Conservation (phyloP, 2,113 vertebrate species). For the Phycodurus eques region DNA sequence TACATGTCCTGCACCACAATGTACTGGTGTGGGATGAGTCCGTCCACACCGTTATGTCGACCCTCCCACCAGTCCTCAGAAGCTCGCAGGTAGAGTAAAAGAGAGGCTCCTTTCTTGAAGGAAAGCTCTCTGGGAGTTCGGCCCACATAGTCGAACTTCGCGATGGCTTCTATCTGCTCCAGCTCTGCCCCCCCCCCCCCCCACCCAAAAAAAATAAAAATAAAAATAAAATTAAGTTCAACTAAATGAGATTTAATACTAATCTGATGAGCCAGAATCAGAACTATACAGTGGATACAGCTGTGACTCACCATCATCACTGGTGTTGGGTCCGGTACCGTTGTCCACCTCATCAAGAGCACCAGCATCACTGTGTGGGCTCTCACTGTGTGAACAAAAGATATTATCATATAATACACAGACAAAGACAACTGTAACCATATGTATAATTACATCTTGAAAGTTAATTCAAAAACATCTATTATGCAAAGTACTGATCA, state of each 20-base stretch:
- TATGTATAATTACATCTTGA: not conserved
- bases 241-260: not conserved
- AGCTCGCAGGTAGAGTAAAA: slow-evolving; percentile 89
- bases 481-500: not conserved
- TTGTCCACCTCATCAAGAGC: slow-evolving; percentile 93
- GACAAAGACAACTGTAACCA: not conserved
- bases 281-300: not conserved
- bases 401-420: not conserved
- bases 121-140: slow-evolving; percentile 90
- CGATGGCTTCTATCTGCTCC: slow-evolving; percentile 93
- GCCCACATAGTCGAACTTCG: slow-evolving; percentile 91
- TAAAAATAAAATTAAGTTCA: slow-evolving; percentile 11
- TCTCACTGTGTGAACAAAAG: slow-evolving; percentile 78
- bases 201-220: too few relatives aligned
- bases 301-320: slow-evolving; percentile 84
- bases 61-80: slow-evolving; percentile 98
- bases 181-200: slow-evolving; percentile 74
- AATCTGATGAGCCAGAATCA: not conserved
- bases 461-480: not conserved
- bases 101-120: slow-evolving; percentile 92
- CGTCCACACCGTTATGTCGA: slow-evolving; percentile 88
- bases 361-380: slow-evolving; percentile 92
- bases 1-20: slow-evolving; percentile 97
- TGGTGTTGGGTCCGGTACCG: slow-evolving; percentile 90
- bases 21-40: slow-evolving; percentile 94